phyloP scores from a whole-genome alignment of 2,888 invertebrate genomes.

The Catocala nupta region DNA sequence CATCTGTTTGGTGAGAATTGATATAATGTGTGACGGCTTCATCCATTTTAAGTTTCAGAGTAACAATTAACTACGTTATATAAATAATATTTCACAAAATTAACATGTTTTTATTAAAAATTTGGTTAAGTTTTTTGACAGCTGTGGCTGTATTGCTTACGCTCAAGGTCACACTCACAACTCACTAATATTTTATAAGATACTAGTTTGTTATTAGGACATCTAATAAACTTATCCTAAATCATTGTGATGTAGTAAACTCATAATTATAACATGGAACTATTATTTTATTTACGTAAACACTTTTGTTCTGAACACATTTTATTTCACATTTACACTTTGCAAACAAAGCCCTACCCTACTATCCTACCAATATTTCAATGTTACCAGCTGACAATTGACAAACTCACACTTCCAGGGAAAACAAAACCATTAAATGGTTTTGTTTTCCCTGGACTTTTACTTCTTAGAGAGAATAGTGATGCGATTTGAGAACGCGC shows the following conservation, averaged over 20 bases:
- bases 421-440: too few species aligned
- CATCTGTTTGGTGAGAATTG: conserved; percentile 73
- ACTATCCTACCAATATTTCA: too few species aligned
- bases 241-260: too few species aligned
- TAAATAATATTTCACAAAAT: conserved; percentile 45
- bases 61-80: conserved; percentile 62
- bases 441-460: too few species aligned
- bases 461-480: too few species aligned
- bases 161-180: conserved; percentile 56
- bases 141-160: conserved; percentile 58
- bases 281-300: neutral
- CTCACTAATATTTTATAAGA: neutral
- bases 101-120: conserved; percentile 49
- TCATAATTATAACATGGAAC: too few species aligned
- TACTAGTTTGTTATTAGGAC: too few species aligned
- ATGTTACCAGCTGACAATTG: too few species aligned
- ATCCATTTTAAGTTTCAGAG: conserved; percentile 77
- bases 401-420: too few species aligned
- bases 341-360: conserved; percentile 39
- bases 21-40: conserved; percentile 82
- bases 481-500: too few species aligned
- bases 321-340: conserved; percentile 16
- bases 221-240: too few species aligned
- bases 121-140: conserved; percentile 59
- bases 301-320: neutral